These are phyloP conservation scores for Aleadryas rufinucha DNA, from an alignment of 2,113 vertebrate species.

Conservation along the genomic window DNA sequence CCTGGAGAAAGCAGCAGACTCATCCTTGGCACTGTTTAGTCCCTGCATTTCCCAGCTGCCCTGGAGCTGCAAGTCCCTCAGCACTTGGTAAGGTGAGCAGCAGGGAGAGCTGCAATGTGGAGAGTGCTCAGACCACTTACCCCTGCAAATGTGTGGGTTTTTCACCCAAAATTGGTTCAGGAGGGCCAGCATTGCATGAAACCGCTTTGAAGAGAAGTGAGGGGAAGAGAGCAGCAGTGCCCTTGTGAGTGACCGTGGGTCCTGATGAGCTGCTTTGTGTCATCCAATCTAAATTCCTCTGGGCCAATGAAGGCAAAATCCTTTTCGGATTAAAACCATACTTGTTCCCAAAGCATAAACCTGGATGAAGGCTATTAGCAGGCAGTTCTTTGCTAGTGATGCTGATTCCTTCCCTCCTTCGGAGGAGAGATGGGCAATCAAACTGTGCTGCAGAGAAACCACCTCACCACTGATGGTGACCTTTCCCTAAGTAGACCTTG, in stretches of 20 bases:
- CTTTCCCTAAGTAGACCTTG: not conserved
- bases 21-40: not conserved
- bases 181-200: not conserved
- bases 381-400: not conserved
- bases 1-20: not conserved
- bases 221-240: not conserved
- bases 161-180: not conserved
- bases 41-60: not conserved
- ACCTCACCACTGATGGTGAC: accelerated
- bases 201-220: not conserved
- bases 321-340: not conserved
- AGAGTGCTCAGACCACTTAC: not conserved
- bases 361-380: not conserved
- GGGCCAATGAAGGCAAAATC: not conserved
- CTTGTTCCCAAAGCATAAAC: not conserved
- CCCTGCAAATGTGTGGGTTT: not conserved
- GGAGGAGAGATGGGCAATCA: not conserved
- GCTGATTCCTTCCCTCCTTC: not conserved
- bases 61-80: not conserved
- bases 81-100: not conserved
- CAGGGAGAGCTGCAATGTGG: not conserved
- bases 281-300: not conserved
- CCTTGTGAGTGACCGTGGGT: not conserved
- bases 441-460: not conserved
- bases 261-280: not conserved